Conservation (phyloP, 1,140 invertebrate genomes). For the Metopolophium dirhodum region DNA sequence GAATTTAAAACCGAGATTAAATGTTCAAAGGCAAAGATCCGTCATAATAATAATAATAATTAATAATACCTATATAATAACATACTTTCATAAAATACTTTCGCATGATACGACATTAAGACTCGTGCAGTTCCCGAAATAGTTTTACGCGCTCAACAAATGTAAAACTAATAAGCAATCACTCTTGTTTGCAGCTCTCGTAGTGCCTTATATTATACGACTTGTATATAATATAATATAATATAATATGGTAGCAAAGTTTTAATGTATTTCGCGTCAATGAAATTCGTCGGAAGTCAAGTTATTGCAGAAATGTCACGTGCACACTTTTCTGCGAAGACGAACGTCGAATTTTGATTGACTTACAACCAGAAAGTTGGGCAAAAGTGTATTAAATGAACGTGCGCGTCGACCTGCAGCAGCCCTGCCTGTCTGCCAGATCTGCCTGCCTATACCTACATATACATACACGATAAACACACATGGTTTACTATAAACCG, state of each 20-base stretch:
- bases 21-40: background rate
- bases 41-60: background rate
- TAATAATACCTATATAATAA: background rate
- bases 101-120: background rate
- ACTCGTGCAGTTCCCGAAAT: background rate
- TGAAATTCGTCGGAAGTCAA: background rate
- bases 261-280: background rate
- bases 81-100: background rate
- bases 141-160: background rate
- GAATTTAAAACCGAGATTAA: background rate
- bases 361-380: background rate
- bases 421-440: background rate
- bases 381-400: background rate
- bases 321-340: background rate
- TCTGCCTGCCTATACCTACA: background rate
- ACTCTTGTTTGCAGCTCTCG: background rate
- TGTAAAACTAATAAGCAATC: background rate
- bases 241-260: background rate
- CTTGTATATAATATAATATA: background rate
- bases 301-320: background rate
- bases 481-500: background rate
- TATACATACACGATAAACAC: background rate
- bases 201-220: background rate
- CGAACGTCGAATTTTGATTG: background rate
- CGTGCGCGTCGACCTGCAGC: no score